Evolutionary conservation across 2,797 vertebrate species (phyloP).

Genomic region (Neosalanx taihuensis): DNA sequence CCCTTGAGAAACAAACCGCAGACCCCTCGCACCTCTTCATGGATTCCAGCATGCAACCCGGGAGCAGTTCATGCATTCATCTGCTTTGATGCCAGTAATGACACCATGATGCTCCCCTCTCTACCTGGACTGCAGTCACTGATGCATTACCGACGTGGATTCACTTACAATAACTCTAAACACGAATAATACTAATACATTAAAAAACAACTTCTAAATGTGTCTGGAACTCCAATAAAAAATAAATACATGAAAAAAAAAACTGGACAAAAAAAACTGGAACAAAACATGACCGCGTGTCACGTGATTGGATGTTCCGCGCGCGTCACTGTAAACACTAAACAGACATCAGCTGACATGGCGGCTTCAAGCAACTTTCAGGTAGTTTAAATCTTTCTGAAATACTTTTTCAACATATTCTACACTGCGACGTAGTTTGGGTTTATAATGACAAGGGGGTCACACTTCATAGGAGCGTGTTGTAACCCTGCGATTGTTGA

Average conservation of each 20-base stretch:
- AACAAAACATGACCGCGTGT: not conserved
- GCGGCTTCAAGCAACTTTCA: not conserved
- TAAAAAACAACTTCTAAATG: too few relatives aligned
- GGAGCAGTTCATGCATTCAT: not conserved
- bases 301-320: not conserved
- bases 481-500: too few relatives aligned
- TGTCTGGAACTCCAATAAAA: too few relatives aligned
- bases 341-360: slow-evolving; percentile 1
- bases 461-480: too few relatives aligned
- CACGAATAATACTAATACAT: too few relatives aligned
- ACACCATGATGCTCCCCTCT: not conserved
- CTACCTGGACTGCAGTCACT: not conserved
- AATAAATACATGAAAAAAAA: too few relatives aligned
- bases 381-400: not conserved
- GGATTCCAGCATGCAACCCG: not conserved
- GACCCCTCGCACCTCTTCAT: not conserved
- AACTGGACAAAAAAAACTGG: not conserved
- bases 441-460: not conserved
- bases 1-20: not conserved
- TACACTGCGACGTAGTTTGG: not conserved
- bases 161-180: too few relatives aligned
- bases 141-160: too few relatives aligned
- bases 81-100: not conserved
- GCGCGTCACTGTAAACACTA: not conserved
- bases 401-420: not conserved